phyloP scores from a whole-genome alignment of 2,113 vertebrate species.

The Montifringilla adamsi region DNA sequence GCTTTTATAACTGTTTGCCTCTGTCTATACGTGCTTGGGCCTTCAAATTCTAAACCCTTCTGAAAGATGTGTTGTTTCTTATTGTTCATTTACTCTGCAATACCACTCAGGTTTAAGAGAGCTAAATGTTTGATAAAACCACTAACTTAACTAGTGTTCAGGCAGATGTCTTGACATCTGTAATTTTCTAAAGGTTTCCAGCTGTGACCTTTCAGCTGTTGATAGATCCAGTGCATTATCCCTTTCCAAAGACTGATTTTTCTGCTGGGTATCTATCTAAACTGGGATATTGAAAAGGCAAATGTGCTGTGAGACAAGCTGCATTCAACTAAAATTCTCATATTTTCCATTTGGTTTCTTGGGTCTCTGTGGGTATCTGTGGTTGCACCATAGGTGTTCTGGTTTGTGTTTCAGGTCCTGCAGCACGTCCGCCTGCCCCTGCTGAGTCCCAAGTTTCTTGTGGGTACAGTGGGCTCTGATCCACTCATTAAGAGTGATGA shows the following conservation, averaged over 20 bases:
- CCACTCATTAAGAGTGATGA: constrained; percentile 98
- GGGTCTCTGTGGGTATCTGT: not conserved
- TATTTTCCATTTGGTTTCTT: not conserved
- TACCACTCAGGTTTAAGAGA: not conserved
- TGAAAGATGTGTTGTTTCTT: not conserved
- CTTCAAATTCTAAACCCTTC: not conserved
- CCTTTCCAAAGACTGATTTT: not conserved
- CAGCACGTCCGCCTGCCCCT: constrained; percentile 94
- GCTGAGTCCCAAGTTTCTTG: constrained; percentile 96
- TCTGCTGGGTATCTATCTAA: not conserved
- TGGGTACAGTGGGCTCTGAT: constrained; percentile 93
- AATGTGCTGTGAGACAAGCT: not conserved
- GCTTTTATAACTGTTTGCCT: not conserved
- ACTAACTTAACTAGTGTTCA: not conserved
- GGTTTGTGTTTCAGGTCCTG: constrained; percentile 81
- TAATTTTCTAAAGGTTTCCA: not conserved
- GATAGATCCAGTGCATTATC: not conserved
- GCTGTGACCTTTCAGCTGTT: not conserved
- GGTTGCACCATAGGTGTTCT: not conserved
- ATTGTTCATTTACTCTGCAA: not conserved
- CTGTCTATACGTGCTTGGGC: not conserved
- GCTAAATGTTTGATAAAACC: not conserved
- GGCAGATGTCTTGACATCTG: not conserved
- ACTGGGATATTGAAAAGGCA: not conserved
- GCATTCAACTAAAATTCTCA: not conserved